Base-by-base conservation (phyloP, 2,888 invertebrate genomes). In the Seira musarum region DNA sequence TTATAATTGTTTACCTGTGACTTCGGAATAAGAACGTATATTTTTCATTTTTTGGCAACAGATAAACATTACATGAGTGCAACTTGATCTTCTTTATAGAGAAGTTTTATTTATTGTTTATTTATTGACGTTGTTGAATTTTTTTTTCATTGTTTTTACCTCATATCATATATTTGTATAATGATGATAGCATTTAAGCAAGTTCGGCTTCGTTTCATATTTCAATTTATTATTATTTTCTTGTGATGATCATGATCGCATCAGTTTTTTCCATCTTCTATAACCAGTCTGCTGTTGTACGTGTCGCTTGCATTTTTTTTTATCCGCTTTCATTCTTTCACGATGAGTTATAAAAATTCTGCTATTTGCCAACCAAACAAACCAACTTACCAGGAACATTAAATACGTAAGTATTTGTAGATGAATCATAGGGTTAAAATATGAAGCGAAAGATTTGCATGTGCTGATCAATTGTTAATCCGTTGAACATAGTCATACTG, bases 31-130 rank as follows among this genome's bases (percentile, higher is more conserved):
- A 82, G 82, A 82, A 78, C 76, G 77, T 83, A 83, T 83, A 83
- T 83, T 83, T 83, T 83, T 83, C 83, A 83, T 83, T 83, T 83
- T 83, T 71, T 82, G 82, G 82, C 82, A 80, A 82, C 82, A 82
- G 76, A 80, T 68, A 71, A 66, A 72, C 40, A 72, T 63, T 63
- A 65, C 30, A 76, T 60, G 71, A 71, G 78, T 79, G 79, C 79
- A 79, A 79, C 71, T 79, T 74, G 77, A 82, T 72, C 78, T 75
- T 53, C 53, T 53, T 53, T 71, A 70, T 71, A 66, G 67, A 71
- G 61, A 57, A 63, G 60, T 76, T 81, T 71, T 76, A 66, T 82
- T 72, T 72, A 61, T 53, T 75, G 49, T 63, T 79, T 63, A 57
- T 71, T 74, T 69, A 53, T 46, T 78, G 57, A 66, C 19, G 60